Conservation (phyloP, 2,888 invertebrate species). For the Dicyrtomina minuta region DNA sequence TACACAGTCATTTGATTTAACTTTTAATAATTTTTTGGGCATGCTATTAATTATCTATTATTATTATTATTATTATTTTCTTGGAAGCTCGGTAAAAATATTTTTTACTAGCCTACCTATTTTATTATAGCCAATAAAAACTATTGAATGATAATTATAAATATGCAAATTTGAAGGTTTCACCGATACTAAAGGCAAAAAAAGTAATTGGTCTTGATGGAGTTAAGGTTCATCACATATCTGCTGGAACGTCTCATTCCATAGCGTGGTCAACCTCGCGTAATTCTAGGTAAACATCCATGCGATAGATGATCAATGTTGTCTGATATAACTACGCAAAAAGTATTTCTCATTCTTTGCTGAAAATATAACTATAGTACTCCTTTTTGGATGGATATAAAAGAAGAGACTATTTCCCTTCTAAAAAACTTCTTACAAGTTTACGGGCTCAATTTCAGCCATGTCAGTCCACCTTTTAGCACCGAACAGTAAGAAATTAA, state of each 20-base stretch:
- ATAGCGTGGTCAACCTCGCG: conserved; percentile 62
- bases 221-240: conserved; percentile 63
- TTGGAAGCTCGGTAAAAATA: conserved; percentile 65
- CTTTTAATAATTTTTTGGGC: conserved; percentile 54
- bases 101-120: too few species aligned
- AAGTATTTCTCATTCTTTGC: neutral
- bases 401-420: conserved; percentile 63
- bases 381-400: conserved; percentile 66
- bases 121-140: too few species aligned
- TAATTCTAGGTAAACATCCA: conserved; percentile 16
- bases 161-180: too few species aligned
- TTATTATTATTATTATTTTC: conserved; percentile 62
- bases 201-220: conserved; percentile 63
- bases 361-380: conserved; percentile 12
- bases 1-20: too few species aligned
- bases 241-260: conserved; percentile 67
- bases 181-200: conserved; percentile 63
- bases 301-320: too few species aligned
- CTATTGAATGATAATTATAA: too few species aligned
- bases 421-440: conserved; percentile 63
- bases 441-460: conserved; percentile 61
- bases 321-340: too few species aligned
- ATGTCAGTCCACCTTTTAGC: conserved; percentile 59
- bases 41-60: neutral
- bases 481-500: conserved; percentile 55